phyloP scores from a whole-genome alignment of 2,113 vertebrate genomes.

The Elgaria multicarinata region DNA sequence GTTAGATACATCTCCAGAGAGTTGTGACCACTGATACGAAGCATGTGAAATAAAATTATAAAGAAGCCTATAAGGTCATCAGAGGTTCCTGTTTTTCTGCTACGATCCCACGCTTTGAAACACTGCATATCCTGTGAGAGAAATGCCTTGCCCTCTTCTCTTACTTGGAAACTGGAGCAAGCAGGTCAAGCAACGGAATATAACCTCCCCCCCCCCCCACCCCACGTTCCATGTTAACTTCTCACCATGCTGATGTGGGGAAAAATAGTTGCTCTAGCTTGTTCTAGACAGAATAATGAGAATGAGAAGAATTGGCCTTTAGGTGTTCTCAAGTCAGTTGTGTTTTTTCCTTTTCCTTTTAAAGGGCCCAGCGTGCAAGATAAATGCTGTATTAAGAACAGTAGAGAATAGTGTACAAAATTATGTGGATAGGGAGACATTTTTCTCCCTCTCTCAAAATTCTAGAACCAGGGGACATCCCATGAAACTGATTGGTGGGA shows the following conservation, averaged over 20 bases:
- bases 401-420: no score
- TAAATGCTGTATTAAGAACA: neutral
- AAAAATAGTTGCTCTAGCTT: constrained; percentile 5
- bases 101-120: neutral
- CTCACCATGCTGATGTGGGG: neutral
- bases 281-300: neutral
- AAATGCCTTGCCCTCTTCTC: neutral
- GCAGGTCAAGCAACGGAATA: constrained; percentile 19
- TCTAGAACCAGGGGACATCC: no score
- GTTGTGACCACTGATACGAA: constrained; percentile 23
- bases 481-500: no score
- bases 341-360: no score
- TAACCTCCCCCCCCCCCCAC: constrained; percentile 29
- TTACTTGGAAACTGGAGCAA: neutral
- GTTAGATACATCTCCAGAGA: constrained; percentile 12
- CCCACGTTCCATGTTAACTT: constrained; percentile 12
- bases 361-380: neutral
- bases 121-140: neutral
- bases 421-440: no score
- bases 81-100: constrained; percentile 19
- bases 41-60: constrained; percentile 31
- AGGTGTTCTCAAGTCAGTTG: constrained; percentile 25
- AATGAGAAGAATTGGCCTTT: neutral
- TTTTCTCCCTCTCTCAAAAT: no score
- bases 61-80: constrained; percentile 18